These are phyloP conservation scores for Apeira syringaria DNA, from an alignment of 2,888 invertebrate species.

Conservation along the genomic window DNA sequence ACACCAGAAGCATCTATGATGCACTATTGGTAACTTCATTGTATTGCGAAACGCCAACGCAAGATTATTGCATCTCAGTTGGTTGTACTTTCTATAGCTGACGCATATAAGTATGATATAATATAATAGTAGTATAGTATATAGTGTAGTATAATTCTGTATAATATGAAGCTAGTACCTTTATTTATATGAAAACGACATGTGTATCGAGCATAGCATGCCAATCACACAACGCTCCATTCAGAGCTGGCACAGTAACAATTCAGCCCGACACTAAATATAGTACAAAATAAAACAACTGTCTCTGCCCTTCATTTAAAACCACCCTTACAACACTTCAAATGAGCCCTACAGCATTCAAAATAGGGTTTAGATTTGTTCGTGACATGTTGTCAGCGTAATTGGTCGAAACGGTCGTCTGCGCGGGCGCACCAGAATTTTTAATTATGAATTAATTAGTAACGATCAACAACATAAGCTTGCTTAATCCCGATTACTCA, in stretches of 20 bases:
- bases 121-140: no score
- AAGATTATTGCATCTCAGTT: no score
- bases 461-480: slow-evolving; percentile 74
- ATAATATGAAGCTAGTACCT: not conserved
- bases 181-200: slow-evolving; percentile 37
- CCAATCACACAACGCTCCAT: slow-evolving; percentile 63
- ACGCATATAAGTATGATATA: no score
- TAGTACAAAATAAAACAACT: slow-evolving; percentile 83
- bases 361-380: slow-evolving; percentile 60
- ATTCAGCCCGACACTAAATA: slow-evolving; percentile 79
- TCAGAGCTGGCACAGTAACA: slow-evolving; percentile 77
- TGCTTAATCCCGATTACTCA: slow-evolving; percentile 67
- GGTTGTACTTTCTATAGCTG: no score
- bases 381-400: slow-evolving; percentile 54
- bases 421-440: slow-evolving; percentile 80
- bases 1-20: no score
- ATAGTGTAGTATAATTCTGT: no score
- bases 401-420: slow-evolving; percentile 73
- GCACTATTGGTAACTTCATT: no score
- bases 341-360: slow-evolving; percentile 51
- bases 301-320: slow-evolving; percentile 79
- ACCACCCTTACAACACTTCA: slow-evolving; percentile 48
- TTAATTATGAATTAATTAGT: slow-evolving; percentile 83
- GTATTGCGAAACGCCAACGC: no score
- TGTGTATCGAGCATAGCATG: slow-evolving; percentile 52